Percentiles rank a stretch among this genome's conserved stretches.
phyloP scores from a whole-genome alignment of 2,888 invertebrate species.

The Allolobophora icterica region DNA sequence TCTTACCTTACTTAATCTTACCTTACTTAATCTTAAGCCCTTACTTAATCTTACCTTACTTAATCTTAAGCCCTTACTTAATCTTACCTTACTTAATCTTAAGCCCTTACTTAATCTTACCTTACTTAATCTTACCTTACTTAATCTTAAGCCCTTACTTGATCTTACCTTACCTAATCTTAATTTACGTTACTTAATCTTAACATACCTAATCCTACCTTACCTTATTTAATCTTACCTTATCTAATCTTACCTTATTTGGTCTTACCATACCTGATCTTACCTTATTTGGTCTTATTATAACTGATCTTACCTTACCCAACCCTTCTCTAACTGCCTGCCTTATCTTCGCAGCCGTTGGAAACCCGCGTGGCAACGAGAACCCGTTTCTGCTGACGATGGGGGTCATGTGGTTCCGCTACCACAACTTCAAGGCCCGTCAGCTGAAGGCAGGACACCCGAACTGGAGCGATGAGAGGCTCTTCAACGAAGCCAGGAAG shows the following conservation, averaged over 20 bases:
- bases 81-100: too few species aligned
- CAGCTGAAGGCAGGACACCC: slow-evolving; percentile 72
- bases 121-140: background rate
- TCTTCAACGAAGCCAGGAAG: slow-evolving; percentile 88
- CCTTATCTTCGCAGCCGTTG: slow-evolving; percentile 40
- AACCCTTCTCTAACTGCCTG: background rate
- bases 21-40: background rate
- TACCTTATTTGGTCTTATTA: background rate
- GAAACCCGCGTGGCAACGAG: slow-evolving; percentile 77
- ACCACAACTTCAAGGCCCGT: slow-evolving; percentile 89
- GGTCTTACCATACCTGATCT: background rate
- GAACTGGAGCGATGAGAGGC: slow-evolving; percentile 89
- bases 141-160: background rate
- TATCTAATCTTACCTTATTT: too few species aligned
- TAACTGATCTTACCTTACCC: background rate
- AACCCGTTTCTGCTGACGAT: slow-evolving; percentile 94
- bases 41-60: background rate
- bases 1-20: background rate
- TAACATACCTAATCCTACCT: too few species aligned
- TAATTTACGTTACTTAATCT: background rate
- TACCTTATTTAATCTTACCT: too few species aligned
- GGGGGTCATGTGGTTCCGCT: slow-evolving; percentile 89
- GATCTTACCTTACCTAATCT: background rate
- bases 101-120: too few species aligned
- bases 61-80: too few species aligned